phyloP scores from a whole-genome alignment of 2,888 invertebrate species.

The Hemithea aestivaria region DNA sequence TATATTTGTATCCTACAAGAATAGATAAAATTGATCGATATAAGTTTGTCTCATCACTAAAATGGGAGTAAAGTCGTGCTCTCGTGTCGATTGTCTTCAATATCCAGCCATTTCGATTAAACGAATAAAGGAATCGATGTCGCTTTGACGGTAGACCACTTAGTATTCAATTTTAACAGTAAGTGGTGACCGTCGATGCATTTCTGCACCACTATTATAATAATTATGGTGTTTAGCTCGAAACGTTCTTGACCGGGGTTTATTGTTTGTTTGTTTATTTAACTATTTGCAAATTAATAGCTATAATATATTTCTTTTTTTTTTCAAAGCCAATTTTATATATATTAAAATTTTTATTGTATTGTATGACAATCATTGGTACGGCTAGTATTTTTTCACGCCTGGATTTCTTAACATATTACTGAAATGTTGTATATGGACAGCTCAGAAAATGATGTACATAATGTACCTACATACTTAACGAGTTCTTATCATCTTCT shows the following conservation, averaged over 20 bases:
- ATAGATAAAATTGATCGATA: too few species aligned
- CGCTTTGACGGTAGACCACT: constrained; percentile 61
- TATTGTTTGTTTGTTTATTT: constrained; percentile 2
- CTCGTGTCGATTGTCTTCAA: constrained; percentile 76
- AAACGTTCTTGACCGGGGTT: constrained; percentile 4
- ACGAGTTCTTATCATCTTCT: too few species aligned
- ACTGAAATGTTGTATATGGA: too few species aligned
- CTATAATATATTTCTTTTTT: too few species aligned
- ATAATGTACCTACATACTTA: too few species aligned
- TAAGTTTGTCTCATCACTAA: neutral
- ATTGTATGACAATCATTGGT: too few species aligned
- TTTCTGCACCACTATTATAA: constrained; percentile 60
- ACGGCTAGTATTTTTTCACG: too few species aligned
- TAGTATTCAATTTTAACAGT: constrained; percentile 50
- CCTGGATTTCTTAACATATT: too few species aligned
- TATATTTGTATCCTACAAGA: too few species aligned
- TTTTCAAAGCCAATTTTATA: too few species aligned
- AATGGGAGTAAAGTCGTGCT: constrained; percentile 54
- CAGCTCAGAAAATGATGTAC: too few species aligned
- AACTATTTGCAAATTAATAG: neutral
- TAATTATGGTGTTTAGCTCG: constrained; percentile 49
- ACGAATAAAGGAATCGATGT: constrained; percentile 67
- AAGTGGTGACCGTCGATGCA: constrained; percentile 45
- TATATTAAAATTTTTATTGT: too few species aligned
- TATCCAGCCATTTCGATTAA: constrained; percentile 73